phyloP scores from a whole-genome alignment of 2,113 vertebrate genomes.

The Hyaena hyaena region DNA sequence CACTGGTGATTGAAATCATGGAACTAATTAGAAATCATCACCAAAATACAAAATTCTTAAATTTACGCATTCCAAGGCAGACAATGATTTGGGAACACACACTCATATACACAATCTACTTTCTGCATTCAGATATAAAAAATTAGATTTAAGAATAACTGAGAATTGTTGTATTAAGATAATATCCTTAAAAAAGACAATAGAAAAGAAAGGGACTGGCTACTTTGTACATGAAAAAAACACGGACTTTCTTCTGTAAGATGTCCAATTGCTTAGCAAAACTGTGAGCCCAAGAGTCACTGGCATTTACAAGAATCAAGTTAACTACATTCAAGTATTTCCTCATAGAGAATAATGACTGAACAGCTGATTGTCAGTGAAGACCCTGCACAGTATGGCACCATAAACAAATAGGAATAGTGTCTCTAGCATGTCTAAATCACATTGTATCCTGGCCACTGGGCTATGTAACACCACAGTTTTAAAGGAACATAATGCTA shows the following conservation, averaged over 20 bases:
- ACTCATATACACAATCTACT: not conserved
- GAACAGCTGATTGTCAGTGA: not conserved
- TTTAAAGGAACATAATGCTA: not conserved
- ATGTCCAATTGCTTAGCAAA: not conserved
- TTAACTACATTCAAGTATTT: not conserved
- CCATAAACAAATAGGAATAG: not conserved
- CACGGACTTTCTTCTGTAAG: not conserved
- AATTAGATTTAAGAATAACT: conserved; percentile 42
- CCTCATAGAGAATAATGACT: not conserved
- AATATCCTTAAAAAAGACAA: not conserved
- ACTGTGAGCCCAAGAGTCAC: not conserved
- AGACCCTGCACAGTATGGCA: not conserved
- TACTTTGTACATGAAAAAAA: not conserved
- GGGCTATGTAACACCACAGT: not conserved
- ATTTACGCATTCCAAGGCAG: not conserved
- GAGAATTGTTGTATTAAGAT: not conserved
- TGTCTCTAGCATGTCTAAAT: not conserved
- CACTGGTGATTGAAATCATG: not conserved
- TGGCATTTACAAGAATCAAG: not conserved
- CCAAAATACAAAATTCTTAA: conserved; percentile 17
- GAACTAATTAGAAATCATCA: conserved; percentile 2
- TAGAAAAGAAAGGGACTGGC: not conserved
- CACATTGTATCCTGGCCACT: not conserved
- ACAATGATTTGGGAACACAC: not conserved
- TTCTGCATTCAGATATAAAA: not conserved